These are phyloP conservation scores for Muntiacus muntjak DNA, from an alignment of 2,113 vertebrate species.

Conservation along the genomic window DNA sequence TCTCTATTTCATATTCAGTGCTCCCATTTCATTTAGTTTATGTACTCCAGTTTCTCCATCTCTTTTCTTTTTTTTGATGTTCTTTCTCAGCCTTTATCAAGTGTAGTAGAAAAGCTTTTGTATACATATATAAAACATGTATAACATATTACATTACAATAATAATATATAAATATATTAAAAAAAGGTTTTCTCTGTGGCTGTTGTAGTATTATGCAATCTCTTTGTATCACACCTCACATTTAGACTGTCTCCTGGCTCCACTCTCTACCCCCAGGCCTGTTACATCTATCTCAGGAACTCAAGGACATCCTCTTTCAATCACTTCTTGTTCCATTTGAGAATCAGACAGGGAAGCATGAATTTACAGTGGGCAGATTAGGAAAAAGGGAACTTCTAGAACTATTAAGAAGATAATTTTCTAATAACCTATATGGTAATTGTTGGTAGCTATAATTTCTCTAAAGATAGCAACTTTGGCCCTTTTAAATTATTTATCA, in stretches of 20 bases:
- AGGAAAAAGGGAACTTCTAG: neutral
- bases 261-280: neutral
- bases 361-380: neutral
- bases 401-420: neutral
- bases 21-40: neutral
- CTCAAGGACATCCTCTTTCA: neutral
- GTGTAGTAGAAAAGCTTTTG: neutral
- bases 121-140: neutral
- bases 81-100: neutral
- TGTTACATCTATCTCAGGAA: neutral
- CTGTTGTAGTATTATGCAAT: neutral
- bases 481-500: neutral
- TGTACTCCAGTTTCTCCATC: neutral
- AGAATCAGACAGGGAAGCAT: neutral
- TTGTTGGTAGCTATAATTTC: neutral
- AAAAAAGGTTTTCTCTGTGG: neutral
- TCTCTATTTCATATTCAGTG: neutral
- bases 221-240: neutral
- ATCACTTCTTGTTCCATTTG: neutral
- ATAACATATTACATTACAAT: neutral
- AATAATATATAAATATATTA: neutral
- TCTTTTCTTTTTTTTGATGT: neutral
- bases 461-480: neutral
- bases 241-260: neutral
- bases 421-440: neutral